Evolutionary conservation across 2,888 invertebrate genomes (phyloP), one percentile per base, ranked within the genome.

Genomic region (Acrobasis repandana): DNA sequence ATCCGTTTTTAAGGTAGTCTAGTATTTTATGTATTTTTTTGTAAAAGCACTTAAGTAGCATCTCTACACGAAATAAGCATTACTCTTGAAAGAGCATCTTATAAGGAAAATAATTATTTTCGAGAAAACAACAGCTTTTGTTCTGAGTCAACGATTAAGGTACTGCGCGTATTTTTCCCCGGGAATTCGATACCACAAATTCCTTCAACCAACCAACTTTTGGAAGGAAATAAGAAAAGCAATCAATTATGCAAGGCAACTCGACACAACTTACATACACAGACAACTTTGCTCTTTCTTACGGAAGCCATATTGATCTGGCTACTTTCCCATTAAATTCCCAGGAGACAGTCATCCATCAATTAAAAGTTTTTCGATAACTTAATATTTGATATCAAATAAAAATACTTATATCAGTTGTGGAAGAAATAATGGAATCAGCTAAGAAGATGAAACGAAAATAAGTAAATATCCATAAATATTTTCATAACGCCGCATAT

Each of bases 81-180:
- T 2, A 6, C 10, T 10, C 2, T 38, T 38, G 8, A 10, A 38
- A 14, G 4, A 43, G 11, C 11, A 43, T 48, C 16, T 18, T 9
- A 49, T 14, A 36, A 54, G 52, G 16, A 36, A 52, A 52, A 36
- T 15, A 52, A 36, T 15, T 54, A 16, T 16, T 54, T 54, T 36
- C 3, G 10, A 15, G 36, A 54, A 20, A 46, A 46, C 46, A 46
- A 46, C 8, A 56, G 15, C 46, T 18, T 9, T 36, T 56, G 43
- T 56, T 56, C 56, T 56, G 28, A 20, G 56, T 46, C 47, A 18
- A 49, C 58, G 14, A 49, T 49, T 36, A 47, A 49, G 48, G 57
- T 57, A 48, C 15, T 33, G 15, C 48, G 79, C 58, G 72, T 76
- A 72, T 72, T 77, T 75, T 67, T 66, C 14, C 33, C 14, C 0